Evolutionary conservation across 2,888 invertebrate genomes (phyloP).

Genomic region (Diogma glabrata): DNA sequence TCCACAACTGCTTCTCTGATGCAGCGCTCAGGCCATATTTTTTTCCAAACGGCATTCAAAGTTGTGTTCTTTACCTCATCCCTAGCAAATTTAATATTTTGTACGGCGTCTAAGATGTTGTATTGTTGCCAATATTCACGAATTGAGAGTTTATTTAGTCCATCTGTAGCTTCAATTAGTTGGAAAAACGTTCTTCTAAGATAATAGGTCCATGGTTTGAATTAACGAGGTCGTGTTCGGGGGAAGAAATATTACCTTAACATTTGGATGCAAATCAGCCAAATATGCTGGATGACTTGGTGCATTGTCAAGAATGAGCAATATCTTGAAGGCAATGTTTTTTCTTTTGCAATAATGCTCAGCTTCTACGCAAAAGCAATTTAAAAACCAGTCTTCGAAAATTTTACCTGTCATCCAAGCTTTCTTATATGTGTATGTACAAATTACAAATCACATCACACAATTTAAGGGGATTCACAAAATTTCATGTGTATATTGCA

Average conservation of each 20-base stretch:
- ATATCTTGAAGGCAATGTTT: slow-evolving; percentile 15
- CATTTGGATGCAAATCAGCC: slow-evolving; percentile 10
- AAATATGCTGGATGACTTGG: slow-evolving; percentile 14
- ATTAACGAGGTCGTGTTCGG: slow-evolving; percentile 18
- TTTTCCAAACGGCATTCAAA: slow-evolving; percentile 3
- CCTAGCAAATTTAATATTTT: slow-evolving; percentile 3
- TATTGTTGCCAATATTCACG: slow-evolving; percentile 11
- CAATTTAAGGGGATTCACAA: too few species aligned
- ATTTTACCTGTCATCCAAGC: too few species aligned
- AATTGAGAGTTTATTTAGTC: slow-evolving; percentile 11
- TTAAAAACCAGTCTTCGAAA: slow-evolving; percentile 20
- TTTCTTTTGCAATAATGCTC: slow-evolving; percentile 15
- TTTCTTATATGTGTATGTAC: too few species aligned
- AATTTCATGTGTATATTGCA: too few species aligned
- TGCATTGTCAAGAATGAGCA: slow-evolving; percentile 17
- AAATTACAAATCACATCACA: too few species aligned
- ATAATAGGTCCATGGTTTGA: slow-evolving; percentile 20
- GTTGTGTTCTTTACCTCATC: background rate
- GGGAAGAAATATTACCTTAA: slow-evolving; percentile 15
- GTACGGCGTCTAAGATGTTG: slow-evolving; percentile 1
- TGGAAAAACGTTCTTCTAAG: slow-evolving; percentile 14
- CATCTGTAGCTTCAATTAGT: slow-evolving; percentile 15
- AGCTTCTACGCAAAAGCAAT: slow-evolving; percentile 19
- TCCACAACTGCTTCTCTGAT: background rate
- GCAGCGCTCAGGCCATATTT: background rate